phyloP scores from a whole-genome alignment of 2,888 invertebrate genomes.

The Didymodactylos carnosus region DNA sequence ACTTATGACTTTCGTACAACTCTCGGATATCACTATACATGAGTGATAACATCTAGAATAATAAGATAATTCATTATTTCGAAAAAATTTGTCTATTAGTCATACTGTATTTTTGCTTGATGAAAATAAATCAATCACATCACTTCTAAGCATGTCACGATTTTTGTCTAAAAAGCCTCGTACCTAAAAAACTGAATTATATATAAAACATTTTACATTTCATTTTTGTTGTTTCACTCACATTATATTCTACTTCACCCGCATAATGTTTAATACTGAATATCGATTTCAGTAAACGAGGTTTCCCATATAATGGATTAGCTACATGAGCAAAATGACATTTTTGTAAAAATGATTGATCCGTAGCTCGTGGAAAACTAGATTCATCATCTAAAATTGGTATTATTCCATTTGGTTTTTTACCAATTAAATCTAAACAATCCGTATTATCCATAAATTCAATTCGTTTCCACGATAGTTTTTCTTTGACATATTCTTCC shows the following conservation, averaged over 20 bases:
- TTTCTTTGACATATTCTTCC: constrained; percentile 75
- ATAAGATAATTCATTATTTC: too few species aligned
- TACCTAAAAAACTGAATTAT: constrained; percentile 38
- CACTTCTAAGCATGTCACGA: constrained; percentile 67
- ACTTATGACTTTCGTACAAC: constrained; percentile 32
- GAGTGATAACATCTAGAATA: constrained; percentile 48
- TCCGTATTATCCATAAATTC: constrained; percentile 43
- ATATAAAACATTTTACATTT: background rate
- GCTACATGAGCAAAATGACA: constrained; percentile 91
- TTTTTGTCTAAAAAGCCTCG: constrained; percentile 89
- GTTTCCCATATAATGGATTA: constrained; percentile 75
- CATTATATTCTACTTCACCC: constrained; percentile 44
- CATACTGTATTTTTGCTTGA: constrained; percentile 55
- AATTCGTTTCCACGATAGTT: constrained; percentile 64
- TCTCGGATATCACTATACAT: constrained; percentile 46
- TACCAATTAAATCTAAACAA: constrained; percentile 74
- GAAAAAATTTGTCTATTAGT: too few species aligned
- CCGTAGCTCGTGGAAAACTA: constrained; percentile 88
- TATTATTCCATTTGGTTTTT: constrained; percentile 75
- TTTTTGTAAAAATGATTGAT: constrained; percentile 82
- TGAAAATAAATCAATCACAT: constrained; percentile 67
- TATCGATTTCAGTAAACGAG: constrained; percentile 45
- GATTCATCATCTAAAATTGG: constrained; percentile 90
- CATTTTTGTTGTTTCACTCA: constrained; percentile 22
- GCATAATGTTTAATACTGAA: constrained; percentile 68